Evolutionary conservation across 2,113 vertebrate genomes (phyloP), one percentile per base, ranked within the genome.

Genomic region (Argyrosomus japonicus): DNA sequence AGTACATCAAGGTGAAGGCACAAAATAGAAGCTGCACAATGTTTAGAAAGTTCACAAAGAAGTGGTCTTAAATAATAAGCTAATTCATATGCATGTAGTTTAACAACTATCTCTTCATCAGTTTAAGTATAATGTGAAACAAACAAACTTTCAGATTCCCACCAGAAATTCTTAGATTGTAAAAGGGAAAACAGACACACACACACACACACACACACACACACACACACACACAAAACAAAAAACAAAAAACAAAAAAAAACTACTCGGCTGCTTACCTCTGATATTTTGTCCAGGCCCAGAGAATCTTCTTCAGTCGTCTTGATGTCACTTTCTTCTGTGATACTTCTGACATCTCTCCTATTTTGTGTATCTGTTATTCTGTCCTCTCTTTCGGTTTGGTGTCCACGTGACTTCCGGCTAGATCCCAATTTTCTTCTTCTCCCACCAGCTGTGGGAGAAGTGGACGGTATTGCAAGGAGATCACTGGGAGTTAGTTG

Each of bases 371-470:
- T 12, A 21, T 81, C 72, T 58, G 15, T 69, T 2, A 25, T 17
- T 68, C n/a, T 56, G 18, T 53, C 69, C 48, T 80, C 73, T 43
- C 27, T 18, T 50, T 19, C 25, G n/a, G 43, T 83, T 83, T 85
- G 77, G 51, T 81, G 77, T 82, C 73, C 85, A n/a, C 1, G 63
- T 48, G 87, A 82, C 88, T 82, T 95, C 40, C 93, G 83, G 61
- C 91, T 83, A 36, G 95, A 96, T 57, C 95, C 95, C 89, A 96
- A 62, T 89, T 96, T 96, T 84, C 91, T 93, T 75, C 75, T 93
- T 78, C 79, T 91, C 14, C 82, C 77, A 62, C 77, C 27, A 29
- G 58, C 43, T 60, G 77, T 62, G 2, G 79, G 32, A 25, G 76
- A 65, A 29, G 54, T 65, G 10, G 78, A 68, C 10, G 23, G 25